phyloP scores from a whole-genome alignment of 2,797 vertebrate genomes.

The Sebastes wilsoni region DNA sequence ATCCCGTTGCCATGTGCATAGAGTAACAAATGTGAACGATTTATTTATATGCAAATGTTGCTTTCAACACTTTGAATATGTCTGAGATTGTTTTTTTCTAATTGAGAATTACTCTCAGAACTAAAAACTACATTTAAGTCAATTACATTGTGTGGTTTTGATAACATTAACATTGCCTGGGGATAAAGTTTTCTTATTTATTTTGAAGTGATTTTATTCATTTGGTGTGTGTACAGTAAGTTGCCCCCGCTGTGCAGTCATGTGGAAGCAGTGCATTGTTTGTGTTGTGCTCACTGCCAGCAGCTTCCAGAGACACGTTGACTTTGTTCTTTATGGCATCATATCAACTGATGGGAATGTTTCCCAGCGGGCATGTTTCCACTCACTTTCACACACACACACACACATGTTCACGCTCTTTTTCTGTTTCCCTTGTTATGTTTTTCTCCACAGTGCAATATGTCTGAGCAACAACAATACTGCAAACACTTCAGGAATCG shows the following conservation, averaged over 20 bases:
- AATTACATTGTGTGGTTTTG: not conserved
- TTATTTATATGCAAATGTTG: not conserved
- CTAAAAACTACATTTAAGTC: not conserved
- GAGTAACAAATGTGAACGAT: not conserved
- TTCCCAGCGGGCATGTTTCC: slow-evolving; percentile 11
- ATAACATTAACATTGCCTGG: not conserved
- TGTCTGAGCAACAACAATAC: slow-evolving; percentile 63
- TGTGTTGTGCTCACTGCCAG: slow-evolving; percentile 1
- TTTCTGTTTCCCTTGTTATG: slow-evolving; percentile 12
- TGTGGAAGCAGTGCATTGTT: slow-evolving; percentile 13
- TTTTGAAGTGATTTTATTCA: not conserved
- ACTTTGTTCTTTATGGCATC: slow-evolving; percentile 29
- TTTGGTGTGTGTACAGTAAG: not conserved
- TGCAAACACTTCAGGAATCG: slow-evolving; percentile 60
- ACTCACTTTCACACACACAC: not conserved
- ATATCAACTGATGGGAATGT: slow-evolving; percentile 13
- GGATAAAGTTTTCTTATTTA: not conserved
- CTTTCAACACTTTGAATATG: not conserved
- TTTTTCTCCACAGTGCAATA: slow-evolving; percentile 41
- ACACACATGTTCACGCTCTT: not conserved
- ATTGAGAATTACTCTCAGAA: not conserved
- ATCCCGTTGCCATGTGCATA: not conserved
- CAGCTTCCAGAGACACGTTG: slow-evolving; percentile 20
- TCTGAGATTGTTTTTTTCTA: not conserved
- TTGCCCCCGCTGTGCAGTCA: slow-evolving; percentile 1